Percentiles rank a stretch among this genome's conserved stretches.
phyloP scores from a whole-genome alignment of 2,888 invertebrate genomes.

The Nomada fabriciana region DNA sequence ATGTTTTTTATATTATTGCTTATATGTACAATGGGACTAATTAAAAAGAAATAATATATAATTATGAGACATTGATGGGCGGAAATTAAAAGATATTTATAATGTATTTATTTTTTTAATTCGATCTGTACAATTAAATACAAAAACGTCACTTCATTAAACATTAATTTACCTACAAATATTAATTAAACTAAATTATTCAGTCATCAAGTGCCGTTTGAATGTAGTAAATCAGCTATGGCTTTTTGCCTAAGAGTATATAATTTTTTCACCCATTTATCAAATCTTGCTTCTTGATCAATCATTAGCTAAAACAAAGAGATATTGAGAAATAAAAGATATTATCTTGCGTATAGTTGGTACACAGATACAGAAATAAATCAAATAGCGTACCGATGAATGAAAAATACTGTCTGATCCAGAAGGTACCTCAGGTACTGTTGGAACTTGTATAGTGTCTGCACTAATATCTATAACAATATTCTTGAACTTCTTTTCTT shows the following conservation, averaged over 20 bases:
- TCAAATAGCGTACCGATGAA: constrained; percentile 76
- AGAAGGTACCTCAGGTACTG: constrained; percentile 78
- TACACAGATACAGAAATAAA: constrained; percentile 12
- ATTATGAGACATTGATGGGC: not conserved
- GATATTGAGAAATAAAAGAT: constrained; percentile 20
- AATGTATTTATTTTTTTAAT: constrained; percentile 20
- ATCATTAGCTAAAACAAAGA: constrained; percentile 87
- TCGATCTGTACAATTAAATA: constrained; percentile 11
- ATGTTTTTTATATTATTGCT: not conserved
- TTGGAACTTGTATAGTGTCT: constrained; percentile 89
- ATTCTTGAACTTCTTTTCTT: constrained; percentile 88
- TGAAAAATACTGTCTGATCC: constrained; percentile 81
- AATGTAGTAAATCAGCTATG: constrained; percentile 83
- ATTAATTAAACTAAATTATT: constrained; percentile 21
- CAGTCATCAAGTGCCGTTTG: constrained; percentile 55
- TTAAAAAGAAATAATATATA: not conserved
- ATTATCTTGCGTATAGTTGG: not conserved
- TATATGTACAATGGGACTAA: not conserved
- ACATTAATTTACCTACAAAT: constrained; percentile 19
- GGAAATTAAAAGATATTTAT: constrained; percentile 8
- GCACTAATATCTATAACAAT: constrained; percentile 91
- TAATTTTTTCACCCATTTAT: constrained; percentile 91
- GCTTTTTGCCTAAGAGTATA: constrained; percentile 88
- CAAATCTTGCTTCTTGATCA: constrained; percentile 88
- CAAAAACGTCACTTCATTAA: not conserved